Conservation (phyloP, 2,888 invertebrate species). For the Molanna angustata region DNA sequence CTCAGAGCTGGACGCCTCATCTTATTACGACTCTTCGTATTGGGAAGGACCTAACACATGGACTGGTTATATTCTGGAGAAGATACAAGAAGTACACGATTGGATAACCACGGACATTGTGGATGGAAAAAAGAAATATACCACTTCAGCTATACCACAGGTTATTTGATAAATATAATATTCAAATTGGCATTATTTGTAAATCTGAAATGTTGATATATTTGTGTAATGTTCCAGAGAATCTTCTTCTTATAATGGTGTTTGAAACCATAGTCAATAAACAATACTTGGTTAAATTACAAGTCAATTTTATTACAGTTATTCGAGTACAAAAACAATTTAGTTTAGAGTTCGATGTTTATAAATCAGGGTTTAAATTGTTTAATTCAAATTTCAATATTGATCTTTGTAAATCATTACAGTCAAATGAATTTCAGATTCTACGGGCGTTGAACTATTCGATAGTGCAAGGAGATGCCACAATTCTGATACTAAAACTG, state of each 20-base stretch:
- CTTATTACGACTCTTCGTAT: slow-evolving; percentile 43
- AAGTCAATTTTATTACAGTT: too few relatives aligned
- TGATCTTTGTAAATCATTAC: too few relatives aligned
- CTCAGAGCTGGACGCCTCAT: slow-evolving; percentile 42
- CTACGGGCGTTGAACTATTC: slow-evolving; percentile 54
- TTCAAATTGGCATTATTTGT: too few relatives aligned
- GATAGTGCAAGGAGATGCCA: slow-evolving; percentile 49
- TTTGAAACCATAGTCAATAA: too few relatives aligned
- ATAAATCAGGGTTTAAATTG: too few relatives aligned
- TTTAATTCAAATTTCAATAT: neutral
- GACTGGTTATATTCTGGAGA: slow-evolving; percentile 51
- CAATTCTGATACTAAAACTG: slow-evolving; percentile 50
- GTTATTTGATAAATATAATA: slow-evolving; percentile 6
- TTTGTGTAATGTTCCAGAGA: too few relatives aligned
- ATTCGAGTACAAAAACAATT: too few relatives aligned
- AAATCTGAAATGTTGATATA: too few relatives aligned
- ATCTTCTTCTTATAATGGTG: too few relatives aligned
- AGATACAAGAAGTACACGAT: slow-evolving; percentile 53
- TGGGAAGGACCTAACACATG: slow-evolving; percentile 51
- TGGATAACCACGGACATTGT: slow-evolving; percentile 50
- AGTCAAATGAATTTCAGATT: slow-evolving; percentile 38
- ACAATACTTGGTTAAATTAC: too few relatives aligned
- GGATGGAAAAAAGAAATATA: slow-evolving; percentile 28
- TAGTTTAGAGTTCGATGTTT: too few relatives aligned
- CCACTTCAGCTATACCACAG: slow-evolving; percentile 22